phyloP scores from a whole-genome alignment of 1,140 invertebrate genomes.

The Ptiloglossa arizonensis region DNA sequence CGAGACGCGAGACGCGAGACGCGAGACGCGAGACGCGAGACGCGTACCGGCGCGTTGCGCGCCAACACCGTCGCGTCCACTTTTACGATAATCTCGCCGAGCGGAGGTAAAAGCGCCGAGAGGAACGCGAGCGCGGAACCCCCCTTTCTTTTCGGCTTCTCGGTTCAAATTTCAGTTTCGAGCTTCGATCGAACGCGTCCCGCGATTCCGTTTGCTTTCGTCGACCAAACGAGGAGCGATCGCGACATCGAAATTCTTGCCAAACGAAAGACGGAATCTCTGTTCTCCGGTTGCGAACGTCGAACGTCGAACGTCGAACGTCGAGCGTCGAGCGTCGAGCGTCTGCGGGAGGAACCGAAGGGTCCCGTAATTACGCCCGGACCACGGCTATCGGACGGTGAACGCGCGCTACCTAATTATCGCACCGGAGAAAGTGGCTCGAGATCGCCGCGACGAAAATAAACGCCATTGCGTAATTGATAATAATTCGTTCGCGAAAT shows the following conservation, averaged over 20 bases:
- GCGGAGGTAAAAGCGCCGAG: conserved; percentile 43
- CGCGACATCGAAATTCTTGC: too few relatives aligned
- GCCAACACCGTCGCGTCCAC: conserved; percentile 41
- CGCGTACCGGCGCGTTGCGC: conserved; percentile 25
- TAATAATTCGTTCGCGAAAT: conserved; percentile 42
- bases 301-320: too few relatives aligned
- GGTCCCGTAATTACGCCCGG: conserved; percentile 36
- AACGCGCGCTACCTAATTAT: conserved; percentile 53
- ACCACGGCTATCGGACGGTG: conserved; percentile 17
- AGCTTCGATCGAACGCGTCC: too few relatives aligned
- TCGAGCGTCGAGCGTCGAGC: too few relatives aligned
- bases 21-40: too few relatives aligned
- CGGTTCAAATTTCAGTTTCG: too few relatives aligned
- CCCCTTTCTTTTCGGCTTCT: conserved; percentile 12
- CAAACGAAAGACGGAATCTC: too few relatives aligned
- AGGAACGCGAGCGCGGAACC: conserved; percentile 42
- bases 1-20: too few relatives aligned
- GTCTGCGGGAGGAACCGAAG: too few relatives aligned
- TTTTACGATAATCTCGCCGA: conserved; percentile 56
- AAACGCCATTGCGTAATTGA: conserved; percentile 50
- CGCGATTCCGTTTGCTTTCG: too few relatives aligned
- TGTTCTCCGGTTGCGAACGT: too few relatives aligned
- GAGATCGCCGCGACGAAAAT: conserved; percentile 24
- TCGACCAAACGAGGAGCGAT: too few relatives aligned
- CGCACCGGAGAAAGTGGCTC: conserved; percentile 48